A percentile compares a stretch with the other conserved stretches of the same genome.
Evolutionary conservation across 2,113 vertebrate species (phyloP).

Genomic region (Oceanodroma tethys): DNA sequence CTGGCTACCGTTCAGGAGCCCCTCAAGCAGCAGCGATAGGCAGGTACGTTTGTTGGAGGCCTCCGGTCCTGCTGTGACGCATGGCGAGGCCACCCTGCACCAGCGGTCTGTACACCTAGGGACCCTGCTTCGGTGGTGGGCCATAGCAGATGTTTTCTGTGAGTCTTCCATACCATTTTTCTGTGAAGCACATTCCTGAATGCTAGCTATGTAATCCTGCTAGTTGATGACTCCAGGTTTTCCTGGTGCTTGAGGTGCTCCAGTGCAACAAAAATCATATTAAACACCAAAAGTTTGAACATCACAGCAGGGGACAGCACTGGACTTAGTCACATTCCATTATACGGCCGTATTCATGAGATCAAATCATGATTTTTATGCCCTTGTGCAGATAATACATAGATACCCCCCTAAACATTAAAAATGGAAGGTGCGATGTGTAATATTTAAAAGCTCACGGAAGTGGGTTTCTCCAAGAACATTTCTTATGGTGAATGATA

Average conservation of each 20-base stretch:
- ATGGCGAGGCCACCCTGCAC: neutral
- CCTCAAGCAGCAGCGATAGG: neutral
- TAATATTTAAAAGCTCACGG: neutral
- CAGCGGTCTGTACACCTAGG: accelerated
- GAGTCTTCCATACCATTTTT: neutral
- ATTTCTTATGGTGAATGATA: neutral
- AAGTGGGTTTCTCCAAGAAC: neutral
- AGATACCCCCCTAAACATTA: neutral
- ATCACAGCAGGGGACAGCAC: neutral
- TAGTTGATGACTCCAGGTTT: neutral
- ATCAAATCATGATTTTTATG: neutral
- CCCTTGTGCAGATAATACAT: neutral
- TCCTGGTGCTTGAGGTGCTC: neutral
- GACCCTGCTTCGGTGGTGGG: neutral
- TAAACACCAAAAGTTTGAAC: neutral
- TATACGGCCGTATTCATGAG: accelerated
- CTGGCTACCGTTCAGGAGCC: neutral
- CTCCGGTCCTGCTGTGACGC: neutral
- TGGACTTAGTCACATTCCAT: neutral
- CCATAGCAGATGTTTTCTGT: neutral
- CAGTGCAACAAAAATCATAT: neutral
- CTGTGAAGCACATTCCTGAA: neutral
- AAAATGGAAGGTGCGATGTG: neutral
- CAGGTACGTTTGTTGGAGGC: neutral
- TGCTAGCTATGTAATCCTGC: neutral